phyloP scores from a whole-genome alignment of 2,888 invertebrate species.

The Monochamus alternatus region DNA sequence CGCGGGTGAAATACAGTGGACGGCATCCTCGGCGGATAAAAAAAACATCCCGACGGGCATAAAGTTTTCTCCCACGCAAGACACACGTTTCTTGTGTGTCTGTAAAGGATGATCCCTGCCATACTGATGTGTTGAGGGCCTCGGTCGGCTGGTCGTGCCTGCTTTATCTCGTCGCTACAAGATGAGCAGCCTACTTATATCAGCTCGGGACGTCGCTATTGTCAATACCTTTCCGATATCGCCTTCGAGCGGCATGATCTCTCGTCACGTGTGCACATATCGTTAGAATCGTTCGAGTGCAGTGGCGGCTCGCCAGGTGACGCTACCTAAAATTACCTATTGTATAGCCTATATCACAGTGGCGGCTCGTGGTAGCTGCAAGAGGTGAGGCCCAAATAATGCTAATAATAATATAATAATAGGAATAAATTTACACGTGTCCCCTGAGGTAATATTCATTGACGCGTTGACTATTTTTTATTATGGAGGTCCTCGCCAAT shows the following conservation, averaged over 20 bases:
- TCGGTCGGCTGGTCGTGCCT: slow-evolving; percentile 27
- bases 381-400: too few species aligned
- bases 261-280: slow-evolving; percentile 29
- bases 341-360: too few species aligned
- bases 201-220: slow-evolving; percentile 16
- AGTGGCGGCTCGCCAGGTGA: too few species aligned
- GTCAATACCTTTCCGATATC: slow-evolving; percentile 28
- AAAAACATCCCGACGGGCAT: slow-evolving; percentile 4
- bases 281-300: slow-evolving; percentile 12
- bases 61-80: slow-evolving; percentile 32
- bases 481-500: too few species aligned
- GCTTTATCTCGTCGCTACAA: slow-evolving; percentile 30
- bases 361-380: too few species aligned
- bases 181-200: slow-evolving; percentile 33
- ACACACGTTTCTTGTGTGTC: slow-evolving; percentile 29
- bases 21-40: slow-evolving; percentile 7
- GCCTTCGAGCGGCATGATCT: slow-evolving; percentile 24
- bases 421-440: background rate
- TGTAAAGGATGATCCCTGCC: slow-evolving; percentile 24
- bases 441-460: too few species aligned
- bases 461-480: too few species aligned
- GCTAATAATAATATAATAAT: background rate
- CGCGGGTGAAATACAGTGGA: background rate
- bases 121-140: slow-evolving; percentile 28
- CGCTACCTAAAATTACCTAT: too few species aligned